Percentiles rank a stretch among this genome's conserved stretches.
Evolutionary conservation across 2,888 invertebrate genomes (phyloP).

Genomic region (Lottia gigantea): DNA sequence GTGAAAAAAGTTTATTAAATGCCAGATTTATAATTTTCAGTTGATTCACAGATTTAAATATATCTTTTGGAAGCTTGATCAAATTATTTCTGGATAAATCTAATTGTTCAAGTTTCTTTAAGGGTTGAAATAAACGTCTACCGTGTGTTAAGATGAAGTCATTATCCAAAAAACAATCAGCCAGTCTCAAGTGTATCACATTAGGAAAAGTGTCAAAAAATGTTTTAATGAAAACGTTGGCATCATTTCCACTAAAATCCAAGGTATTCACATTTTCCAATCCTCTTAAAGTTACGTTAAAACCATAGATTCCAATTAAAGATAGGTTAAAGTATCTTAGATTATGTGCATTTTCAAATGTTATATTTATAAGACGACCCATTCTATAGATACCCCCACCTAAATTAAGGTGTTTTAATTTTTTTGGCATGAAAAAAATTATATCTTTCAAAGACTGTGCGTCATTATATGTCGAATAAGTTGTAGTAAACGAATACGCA

Average conservation of each 20-base stretch:
- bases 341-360: background rate
- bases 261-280: background rate
- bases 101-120: background rate
- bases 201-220: background rate
- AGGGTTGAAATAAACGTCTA: background rate
- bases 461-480: no score
- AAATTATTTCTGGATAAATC: background rate
- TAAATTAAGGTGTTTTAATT: background rate
- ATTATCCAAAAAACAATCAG: background rate
- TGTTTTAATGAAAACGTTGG: background rate
- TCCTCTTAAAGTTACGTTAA: background rate
- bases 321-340: background rate
- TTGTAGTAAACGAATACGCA: no score
- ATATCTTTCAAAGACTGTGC: background rate
- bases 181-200: background rate
- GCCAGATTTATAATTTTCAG: background rate
- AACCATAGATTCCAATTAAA: background rate
- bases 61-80: background rate
- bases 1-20: background rate
- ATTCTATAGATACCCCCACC: background rate
- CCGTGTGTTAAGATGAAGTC: background rate
- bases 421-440: background rate
- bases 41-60: background rate
- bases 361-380: background rate
- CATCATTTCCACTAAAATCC: background rate